Evolutionary conservation across 2,888 invertebrate genomes (phyloP).

Genomic region (Apodemia zela): DNA sequence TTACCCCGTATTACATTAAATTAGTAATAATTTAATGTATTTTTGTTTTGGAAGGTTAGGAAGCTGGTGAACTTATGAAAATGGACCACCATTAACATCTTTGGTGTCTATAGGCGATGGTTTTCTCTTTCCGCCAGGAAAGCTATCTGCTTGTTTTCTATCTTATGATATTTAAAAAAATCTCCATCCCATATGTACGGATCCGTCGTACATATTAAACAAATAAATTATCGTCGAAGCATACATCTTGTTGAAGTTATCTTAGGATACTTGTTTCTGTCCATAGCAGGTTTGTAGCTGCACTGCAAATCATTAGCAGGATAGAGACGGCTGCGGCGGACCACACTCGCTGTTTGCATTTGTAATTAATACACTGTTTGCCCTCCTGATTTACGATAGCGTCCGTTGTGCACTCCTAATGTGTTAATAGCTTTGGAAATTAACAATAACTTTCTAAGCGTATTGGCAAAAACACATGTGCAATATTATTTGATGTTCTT

Average conservation of each 20-base stretch:
- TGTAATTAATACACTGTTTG: conserved; percentile 80
- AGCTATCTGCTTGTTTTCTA: no score
- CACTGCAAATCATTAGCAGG: conserved; percentile 77
- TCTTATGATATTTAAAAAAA: no score
- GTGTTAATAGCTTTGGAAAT: conserved; percentile 76
- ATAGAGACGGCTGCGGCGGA: conserved; percentile 74
- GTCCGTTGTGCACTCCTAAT: conserved; percentile 66
- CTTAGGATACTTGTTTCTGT: conserved; percentile 27
- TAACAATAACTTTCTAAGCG: conserved; percentile 31
- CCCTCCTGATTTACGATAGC: conserved; percentile 76
- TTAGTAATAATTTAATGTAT: no score
- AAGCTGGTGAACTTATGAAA: no score
- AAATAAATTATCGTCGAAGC: conserved; percentile 1
- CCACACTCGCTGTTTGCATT: conserved; percentile 79
- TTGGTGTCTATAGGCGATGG: no score
- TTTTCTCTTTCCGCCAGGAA: no score
- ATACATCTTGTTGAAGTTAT: conserved; percentile 26
- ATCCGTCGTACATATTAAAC: background rate
- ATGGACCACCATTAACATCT: no score
- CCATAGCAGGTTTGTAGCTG: conserved; percentile 40
- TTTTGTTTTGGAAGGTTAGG: no score
- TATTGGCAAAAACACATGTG: conserved; percentile 13
- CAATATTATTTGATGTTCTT: background rate
- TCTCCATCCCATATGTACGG: background rate
- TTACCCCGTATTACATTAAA: no score